Evolutionary conservation across 2,888 invertebrate genomes (phyloP), one percentile per base, ranked within the genome.

Genomic region (Aphrophora alni): DNA sequence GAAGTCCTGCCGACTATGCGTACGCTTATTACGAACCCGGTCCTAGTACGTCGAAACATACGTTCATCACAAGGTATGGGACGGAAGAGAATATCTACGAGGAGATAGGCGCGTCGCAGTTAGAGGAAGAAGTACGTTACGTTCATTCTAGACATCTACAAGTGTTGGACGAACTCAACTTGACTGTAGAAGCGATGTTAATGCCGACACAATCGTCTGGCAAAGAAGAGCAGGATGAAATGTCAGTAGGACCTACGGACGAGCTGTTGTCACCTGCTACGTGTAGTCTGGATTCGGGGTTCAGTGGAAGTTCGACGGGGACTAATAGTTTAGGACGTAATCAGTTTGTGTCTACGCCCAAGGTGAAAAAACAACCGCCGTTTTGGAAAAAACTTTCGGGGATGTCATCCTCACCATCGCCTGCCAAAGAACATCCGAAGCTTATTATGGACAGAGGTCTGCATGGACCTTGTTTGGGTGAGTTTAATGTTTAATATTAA

Each of bases 141-240:
- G 96, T 97, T 75, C 95, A 96, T 88, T 94, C 93, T 83, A 92
- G 94, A 80, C 96, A 97, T 89, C 93, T 86, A 1, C 80, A 85
- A 87, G 95, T 96, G 85, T 91, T 97, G 83, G 96, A 95, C 71
- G 95, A 97, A 88, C 89, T 97, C 82, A 96, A 96, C 90, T 91
- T 97, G 82, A 95, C 96, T 85, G 95, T 95, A 71, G 96, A 97
- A 89, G 96, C 95, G 72, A 96, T 97, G 95, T 89, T 97, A 84
- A 97, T 96, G 96, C 96, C 96, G 24, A 44, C 79, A 44, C 28
- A 73, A 26, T 68, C 38, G 70, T 24, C 33, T 27, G 83, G 21
- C 59, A 75, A 75, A 92, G 70, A 24, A 14, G 78, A 78, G 44
- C 51, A 72, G 27, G n/a, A 26, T 80, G 93, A 93, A 26, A n/a